Conservation (phyloP, 2,888 invertebrate genomes). For the Cactoblastis cactorum region DNA sequence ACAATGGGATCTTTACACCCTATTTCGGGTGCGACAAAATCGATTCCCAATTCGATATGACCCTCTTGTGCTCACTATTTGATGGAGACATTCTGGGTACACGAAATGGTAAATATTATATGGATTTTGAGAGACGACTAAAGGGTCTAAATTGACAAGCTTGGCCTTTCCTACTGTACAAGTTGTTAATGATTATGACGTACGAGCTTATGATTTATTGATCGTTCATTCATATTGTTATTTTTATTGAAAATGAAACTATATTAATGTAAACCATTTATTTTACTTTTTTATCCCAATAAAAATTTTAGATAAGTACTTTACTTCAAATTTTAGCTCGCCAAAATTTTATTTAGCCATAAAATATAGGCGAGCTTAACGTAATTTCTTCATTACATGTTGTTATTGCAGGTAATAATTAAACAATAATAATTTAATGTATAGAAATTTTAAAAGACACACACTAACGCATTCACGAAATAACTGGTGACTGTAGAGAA, state of each 20-base stretch:
- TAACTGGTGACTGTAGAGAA: neutral
- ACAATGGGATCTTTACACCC: slow-evolving; percentile 74
- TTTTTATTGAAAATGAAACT: no score
- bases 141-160: neutral
- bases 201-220: no score
- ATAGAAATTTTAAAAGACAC: neutral
- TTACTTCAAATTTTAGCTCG: no score
- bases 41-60: slow-evolving; percentile 74
- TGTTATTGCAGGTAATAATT: no score
- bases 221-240: no score
- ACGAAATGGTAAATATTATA: slow-evolving; percentile 13
- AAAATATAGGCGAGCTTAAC: no score
- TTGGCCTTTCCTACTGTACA: neutral
- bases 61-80: slow-evolving; percentile 61
- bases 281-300: no score
- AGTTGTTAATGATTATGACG: no score
- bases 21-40: slow-evolving; percentile 74
- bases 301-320: no score
- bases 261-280: no score
- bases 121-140: neutral
- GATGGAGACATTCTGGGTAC: slow-evolving; percentile 37
- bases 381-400: no score
- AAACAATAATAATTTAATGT: neutral
- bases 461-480: neutral
- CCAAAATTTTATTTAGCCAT: no score